Base-by-base conservation (phyloP, 2,797 vertebrate species). In the Neosalanx taihuensis region DNA sequence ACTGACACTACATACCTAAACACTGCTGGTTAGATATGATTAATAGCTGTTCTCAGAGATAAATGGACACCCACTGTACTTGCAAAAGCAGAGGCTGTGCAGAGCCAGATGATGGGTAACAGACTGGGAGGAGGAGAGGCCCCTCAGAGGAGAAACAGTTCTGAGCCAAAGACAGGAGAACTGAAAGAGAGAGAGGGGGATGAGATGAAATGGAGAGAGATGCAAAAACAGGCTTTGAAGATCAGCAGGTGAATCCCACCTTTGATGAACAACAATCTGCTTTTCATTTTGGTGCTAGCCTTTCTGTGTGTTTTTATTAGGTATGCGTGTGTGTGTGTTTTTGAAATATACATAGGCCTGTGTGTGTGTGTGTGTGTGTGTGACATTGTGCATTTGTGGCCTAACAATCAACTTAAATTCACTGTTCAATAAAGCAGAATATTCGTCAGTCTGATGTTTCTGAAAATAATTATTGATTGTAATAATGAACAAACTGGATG, bases 211-310 rank as follows among this genome's bases (percentile, higher is more conserved):
- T 17, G 29, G 30, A 53, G 5, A 17, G 29, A 57, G 51, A 41
- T 20, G 26, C 31, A 49, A 69, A 18, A n/a, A 49, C 68, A 61
- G 77, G 72, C 86, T 91, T 89, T 90, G 81, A 89, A 88, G 83
- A 88, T 81, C 84, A 75, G 87, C 87, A 83, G 82, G 84, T 86
- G 88, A 87, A 84, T 83, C 79, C 62, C 70, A 37, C 79, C 80
- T 91, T 91, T 91, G 83, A 88, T 89, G 83, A 75, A 78, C 75
- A 81, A 81, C 30, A 60, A 17, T 72, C 79, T 69, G 82, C 72
- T 84, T 83, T 77, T 83, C 70, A 75, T 80, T 75, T 71, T 53
- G 51, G 3, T 58, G 67, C 73, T 31, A 26, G 31, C 30, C 71
- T 72, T 76, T 83, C 72, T 71, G 65, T 33, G 37, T 41, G 37